Evolutionary conservation across 2,888 invertebrate species (phyloP).

Genomic region (Aproaerema taeniolella): DNA sequence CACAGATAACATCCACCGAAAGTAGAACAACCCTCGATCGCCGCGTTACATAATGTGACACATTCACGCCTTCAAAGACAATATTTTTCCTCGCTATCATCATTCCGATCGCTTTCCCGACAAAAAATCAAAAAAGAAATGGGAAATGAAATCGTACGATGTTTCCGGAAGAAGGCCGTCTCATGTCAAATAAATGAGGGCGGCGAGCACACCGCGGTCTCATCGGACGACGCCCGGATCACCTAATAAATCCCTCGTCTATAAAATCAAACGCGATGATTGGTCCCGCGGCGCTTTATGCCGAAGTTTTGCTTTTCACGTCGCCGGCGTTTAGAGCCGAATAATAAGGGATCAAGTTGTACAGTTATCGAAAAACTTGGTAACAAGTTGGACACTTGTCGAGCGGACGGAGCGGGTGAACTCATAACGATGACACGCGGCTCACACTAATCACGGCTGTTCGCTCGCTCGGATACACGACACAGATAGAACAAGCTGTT

Average conservation of each 20-base stretch:
- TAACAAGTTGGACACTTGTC: constrained; percentile 1
- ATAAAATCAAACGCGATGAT: constrained; percentile 10
- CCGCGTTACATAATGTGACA: background rate
- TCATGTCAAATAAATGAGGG: background rate
- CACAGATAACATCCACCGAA: background rate
- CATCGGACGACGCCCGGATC: no score
- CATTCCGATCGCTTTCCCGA: background rate
- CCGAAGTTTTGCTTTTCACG: background rate
- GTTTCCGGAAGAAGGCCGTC: background rate
- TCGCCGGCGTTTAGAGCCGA: constrained; percentile 3
- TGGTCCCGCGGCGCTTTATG: constrained; percentile 1
- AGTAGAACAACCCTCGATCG: background rate
- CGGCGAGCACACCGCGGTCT: background rate
- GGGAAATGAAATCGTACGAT: background rate
- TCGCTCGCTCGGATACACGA: background rate
- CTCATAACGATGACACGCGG: background rate
- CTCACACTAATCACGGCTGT: background rate
- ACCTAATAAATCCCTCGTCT: constrained; percentile 10
- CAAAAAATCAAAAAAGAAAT: background rate
- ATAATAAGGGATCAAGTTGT: background rate
- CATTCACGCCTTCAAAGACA: background rate
- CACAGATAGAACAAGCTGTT: no score
- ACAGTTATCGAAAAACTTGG: constrained; percentile 1
- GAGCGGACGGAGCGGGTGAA: no score
- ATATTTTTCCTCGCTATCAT: background rate